Base-by-base conservation (phyloP, 2,888 invertebrate species). In the Carterocephalus palaemon region DNA sequence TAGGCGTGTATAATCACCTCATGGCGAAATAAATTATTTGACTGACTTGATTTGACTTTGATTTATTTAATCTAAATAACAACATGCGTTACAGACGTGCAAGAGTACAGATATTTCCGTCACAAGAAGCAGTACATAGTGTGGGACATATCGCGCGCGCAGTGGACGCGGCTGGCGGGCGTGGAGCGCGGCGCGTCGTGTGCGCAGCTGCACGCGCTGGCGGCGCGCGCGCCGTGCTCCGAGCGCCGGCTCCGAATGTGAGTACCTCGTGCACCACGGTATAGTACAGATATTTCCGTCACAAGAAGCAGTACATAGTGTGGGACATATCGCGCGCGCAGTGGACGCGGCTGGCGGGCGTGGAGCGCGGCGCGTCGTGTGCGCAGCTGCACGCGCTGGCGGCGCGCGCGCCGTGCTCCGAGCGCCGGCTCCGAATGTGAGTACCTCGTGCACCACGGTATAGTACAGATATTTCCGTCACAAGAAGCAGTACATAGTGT, bases 51-150 rank as follows among this genome's bases (percentile, higher is more conserved):
- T n/a, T n/a, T n/a, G n/a, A n/a, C n/a, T n/a, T n/a, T n/a, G n/a
- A n/a, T n/a, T n/a, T n/a, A n/a, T n/a, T n/a, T n/a, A n/a, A n/a
- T n/a, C n/a, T n/a, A n/a, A n/a, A n/a, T n/a, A 10, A 15, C 7
- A 15, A 31, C 10, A 28, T 9, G 8, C 9, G 4, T 67, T 70
- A 2, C 59, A 92, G 91, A 79, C 41, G 86, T 89, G 17, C 87
- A 89, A 36, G 84, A 83, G 32, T 82, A 91, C 40, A 87, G 92
- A 2, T 87, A 91, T 53, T 95, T 97, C 75, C 89, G 88, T 0
- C 95, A 95, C 67, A 96, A 97, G 70, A 96, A 96, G 69, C 88
- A 95, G 49, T 90, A 90, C 0, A 92, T 96, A 59, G 87, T 96
- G 10, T 97, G 96, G 95, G 93, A 95, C 65, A 74, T 75, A 0